Conservation (phyloP, 2,888 invertebrate species). For the Piscicola geometra region DNA sequence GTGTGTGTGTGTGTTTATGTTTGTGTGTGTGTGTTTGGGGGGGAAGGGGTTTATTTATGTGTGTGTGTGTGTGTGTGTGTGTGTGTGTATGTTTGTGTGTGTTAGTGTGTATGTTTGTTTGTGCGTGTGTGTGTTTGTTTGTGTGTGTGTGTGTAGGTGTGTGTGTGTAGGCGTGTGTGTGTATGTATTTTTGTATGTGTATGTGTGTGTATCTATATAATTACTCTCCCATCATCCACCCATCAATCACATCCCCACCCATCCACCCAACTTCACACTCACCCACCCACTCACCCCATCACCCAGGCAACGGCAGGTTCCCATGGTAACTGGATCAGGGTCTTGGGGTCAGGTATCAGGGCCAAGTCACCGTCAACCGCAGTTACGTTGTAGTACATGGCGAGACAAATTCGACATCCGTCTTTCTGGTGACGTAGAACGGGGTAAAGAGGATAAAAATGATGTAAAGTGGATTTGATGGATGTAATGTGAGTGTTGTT, state of each 20-base stretch:
- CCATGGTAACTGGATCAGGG: conserved; percentile 45
- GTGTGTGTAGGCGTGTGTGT: too few species aligned
- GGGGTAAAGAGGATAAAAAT: neutral
- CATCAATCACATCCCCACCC: neutral
- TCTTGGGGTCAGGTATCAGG: conserved; percentile 42
- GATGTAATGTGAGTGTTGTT: neutral
- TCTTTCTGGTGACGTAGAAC: conserved; percentile 38
- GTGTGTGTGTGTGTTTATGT: conserved; percentile 11
- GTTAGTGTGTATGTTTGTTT: neutral
- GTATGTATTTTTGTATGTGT: neutral
- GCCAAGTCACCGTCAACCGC: conserved; percentile 43
- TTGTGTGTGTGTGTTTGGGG: neutral
- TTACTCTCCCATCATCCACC: neutral
- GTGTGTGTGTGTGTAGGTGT: neutral
- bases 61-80: neutral
- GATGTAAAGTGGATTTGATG: neutral
- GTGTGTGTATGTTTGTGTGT: neutral
- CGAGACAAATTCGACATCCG: conserved; percentile 41
- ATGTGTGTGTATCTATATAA: neutral
- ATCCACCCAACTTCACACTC: neutral
- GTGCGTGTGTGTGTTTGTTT: neutral
- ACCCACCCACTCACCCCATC: conserved; percentile 37
- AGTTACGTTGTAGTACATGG: conserved; percentile 42
- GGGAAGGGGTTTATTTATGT: neutral
- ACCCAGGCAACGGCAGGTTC: conserved; percentile 44